phyloP scores from a whole-genome alignment of 2,888 invertebrate species.

The Tetrapedia diversipes region DNA sequence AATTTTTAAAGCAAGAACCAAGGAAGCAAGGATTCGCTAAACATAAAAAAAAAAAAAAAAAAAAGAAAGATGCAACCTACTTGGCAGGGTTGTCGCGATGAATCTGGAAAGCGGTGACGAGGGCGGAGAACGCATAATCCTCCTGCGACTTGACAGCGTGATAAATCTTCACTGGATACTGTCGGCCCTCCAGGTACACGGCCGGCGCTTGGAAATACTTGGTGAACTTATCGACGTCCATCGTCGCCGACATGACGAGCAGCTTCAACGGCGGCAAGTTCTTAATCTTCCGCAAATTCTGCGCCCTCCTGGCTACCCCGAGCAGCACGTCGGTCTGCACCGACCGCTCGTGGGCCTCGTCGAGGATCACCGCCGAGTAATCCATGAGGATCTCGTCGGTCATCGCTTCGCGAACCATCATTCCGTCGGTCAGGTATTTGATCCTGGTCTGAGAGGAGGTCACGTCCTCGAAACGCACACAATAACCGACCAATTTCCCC shows the following conservation, averaged over 20 bases:
- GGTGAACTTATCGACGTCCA: conserved; percentile 97
- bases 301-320: conserved; percentile 95
- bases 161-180: conserved; percentile 91
- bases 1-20: no score
- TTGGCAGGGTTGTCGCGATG: conserved; percentile 91
- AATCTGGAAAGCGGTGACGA: conserved; percentile 95
- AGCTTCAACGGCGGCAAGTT: conserved; percentile 88
- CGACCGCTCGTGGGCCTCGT: conserved; percentile 98
- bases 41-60: background rate
- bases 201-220: conserved; percentile 94
- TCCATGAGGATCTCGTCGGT: conserved; percentile 88
- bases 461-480: conserved; percentile 95
- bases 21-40: no score
- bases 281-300: conserved; percentile 87
- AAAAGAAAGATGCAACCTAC: conserved; percentile 84
- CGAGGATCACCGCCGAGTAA: conserved; percentile 90
- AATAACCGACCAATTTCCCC: conserved; percentile 90
- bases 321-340: conserved; percentile 97
- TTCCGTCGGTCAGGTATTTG: conserved; percentile 97
- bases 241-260: conserved; percentile 97
- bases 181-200: conserved; percentile 95
- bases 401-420: conserved; percentile 95
- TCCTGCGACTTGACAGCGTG: conserved; percentile 89
- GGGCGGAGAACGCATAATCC: conserved; percentile 92
- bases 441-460: conserved; percentile 92